Evolutionary conservation across 37 sponge, comb jelly and placozoan genomes (phyloP).

Genomic region (Beroe forskalii): DNA sequence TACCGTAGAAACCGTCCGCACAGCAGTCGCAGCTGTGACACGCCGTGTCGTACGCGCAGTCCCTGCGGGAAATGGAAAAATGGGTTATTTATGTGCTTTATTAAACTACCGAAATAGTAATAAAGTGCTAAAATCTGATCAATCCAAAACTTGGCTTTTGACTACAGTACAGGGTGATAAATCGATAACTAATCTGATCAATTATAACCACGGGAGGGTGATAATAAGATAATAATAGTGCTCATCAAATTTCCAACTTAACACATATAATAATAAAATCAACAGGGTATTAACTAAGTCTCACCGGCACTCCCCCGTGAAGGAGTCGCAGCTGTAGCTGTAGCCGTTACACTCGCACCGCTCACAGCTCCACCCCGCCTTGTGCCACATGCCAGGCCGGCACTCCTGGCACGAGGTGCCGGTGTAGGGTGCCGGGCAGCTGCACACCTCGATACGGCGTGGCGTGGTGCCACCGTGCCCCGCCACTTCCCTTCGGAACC

Average conservation of each 20-base stretch:
- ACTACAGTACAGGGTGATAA: no score
- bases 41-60: constrained; percentile 58
- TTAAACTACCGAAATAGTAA: no score
- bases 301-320: constrained; percentile 51
- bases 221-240: no score
- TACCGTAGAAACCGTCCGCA: constrained; percentile 73
- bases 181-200: no score
- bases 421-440: constrained; percentile 71
- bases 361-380: constrained; percentile 14
- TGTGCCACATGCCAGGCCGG: constrained; percentile 16
- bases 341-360: constrained; percentile 60
- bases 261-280: no score
- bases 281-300: no score
- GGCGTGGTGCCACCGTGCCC: not conserved
- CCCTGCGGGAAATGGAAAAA: no score
- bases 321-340: constrained; percentile 26
- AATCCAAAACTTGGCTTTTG: no score
- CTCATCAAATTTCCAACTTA: no score
- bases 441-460: constrained; percentile 68
- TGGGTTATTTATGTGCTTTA: no score
- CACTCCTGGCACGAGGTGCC: constrained; percentile 70
- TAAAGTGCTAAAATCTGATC: no score
- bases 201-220: no score
- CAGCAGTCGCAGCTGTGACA: constrained; percentile 71
- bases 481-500: not conserved